phyloP scores from a whole-genome alignment of 2,888 invertebrate genomes.

The Pachydiplax longipennis region DNA sequence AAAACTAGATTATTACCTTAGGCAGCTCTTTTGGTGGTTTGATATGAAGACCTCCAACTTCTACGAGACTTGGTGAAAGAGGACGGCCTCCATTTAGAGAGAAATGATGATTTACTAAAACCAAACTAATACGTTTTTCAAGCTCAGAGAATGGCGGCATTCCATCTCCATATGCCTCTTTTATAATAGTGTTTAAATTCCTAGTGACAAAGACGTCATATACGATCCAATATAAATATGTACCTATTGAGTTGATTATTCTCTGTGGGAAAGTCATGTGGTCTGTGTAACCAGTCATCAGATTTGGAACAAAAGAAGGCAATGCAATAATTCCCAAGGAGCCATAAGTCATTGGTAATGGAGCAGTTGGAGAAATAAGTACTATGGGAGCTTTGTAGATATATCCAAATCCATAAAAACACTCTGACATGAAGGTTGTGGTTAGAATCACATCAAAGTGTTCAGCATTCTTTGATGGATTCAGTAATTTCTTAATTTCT shows the following conservation, averaged over 20 bases:
- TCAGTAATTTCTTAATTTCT: not conserved
- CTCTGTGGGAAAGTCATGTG: constrained; percentile 54
- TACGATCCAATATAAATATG: not conserved
- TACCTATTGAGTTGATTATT: constrained; percentile 51
- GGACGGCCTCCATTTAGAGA: constrained; percentile 56
- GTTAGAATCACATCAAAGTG: constrained; percentile 48
- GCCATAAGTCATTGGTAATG: not conserved
- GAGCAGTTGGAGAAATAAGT: not conserved
- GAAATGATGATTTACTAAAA: constrained; percentile 59
- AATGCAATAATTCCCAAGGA: not conserved
- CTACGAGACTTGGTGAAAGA: constrained; percentile 58
- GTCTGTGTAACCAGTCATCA: constrained; percentile 52
- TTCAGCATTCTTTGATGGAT: not conserved
- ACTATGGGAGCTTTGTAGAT: constrained; percentile 49
- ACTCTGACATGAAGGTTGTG: constrained; percentile 48
- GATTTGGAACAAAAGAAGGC: constrained; percentile 46
- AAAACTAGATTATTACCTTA: constrained; percentile 54
- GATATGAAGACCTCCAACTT: constrained; percentile 60
- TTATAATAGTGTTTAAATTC: constrained; percentile 41
- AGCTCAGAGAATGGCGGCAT: constrained; percentile 57
- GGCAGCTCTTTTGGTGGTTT: constrained; percentile 58
- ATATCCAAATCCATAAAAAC: constrained; percentile 47
- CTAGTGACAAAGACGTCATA: constrained; percentile 23
- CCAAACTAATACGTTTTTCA: constrained; percentile 60
- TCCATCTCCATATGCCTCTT: constrained; percentile 50